These are phyloP conservation scores for Cephus pulcher DNA, from an alignment of 2,888 invertebrate genomes.

Conservation along the genomic window DNA sequence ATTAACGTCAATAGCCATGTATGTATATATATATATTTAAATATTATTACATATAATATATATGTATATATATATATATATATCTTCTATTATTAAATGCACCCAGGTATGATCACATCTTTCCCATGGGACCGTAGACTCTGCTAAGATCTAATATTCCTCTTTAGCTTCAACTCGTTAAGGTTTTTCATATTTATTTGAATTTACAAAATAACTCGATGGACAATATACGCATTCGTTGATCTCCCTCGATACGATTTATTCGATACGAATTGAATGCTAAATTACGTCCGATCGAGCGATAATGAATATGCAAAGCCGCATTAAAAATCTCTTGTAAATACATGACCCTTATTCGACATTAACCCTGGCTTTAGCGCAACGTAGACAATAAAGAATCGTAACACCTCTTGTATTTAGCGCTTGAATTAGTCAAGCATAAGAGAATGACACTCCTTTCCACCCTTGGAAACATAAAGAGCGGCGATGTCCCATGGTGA, in stretches of 20 bases:
- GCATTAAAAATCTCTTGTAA: slow-evolving; percentile 32
- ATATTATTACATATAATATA: neutral
- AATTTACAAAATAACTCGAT: neutral
- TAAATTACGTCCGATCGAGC: neutral
- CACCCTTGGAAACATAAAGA: slow-evolving; percentile 16
- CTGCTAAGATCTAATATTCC: neutral
- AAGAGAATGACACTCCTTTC: slow-evolving; percentile 17
- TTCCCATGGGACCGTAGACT: slow-evolving; percentile 27
- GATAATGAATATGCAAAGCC: slow-evolving; percentile 11
- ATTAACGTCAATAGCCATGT: slow-evolving; percentile 24
- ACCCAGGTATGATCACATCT: slow-evolving; percentile 24
- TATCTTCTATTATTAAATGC: slow-evolving; percentile 28
- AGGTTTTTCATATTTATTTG: neutral
- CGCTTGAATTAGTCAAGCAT: slow-evolving; percentile 28
- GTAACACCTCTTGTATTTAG: slow-evolving; percentile 33
- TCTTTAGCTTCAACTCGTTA: neutral
- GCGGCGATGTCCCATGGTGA: slow-evolving; percentile 37
- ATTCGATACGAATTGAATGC: neutral
- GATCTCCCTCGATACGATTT: neutral
- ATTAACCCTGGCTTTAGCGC: slow-evolving; percentile 27
- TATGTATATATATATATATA: neutral
- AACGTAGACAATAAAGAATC: slow-evolving; percentile 34
- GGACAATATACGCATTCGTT: neutral
- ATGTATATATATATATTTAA: neutral
- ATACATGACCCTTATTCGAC: slow-evolving; percentile 28